Evolutionary conservation across 2,888 invertebrate genomes (phyloP).

Genomic region (Drosophila percnosoma): DNA sequence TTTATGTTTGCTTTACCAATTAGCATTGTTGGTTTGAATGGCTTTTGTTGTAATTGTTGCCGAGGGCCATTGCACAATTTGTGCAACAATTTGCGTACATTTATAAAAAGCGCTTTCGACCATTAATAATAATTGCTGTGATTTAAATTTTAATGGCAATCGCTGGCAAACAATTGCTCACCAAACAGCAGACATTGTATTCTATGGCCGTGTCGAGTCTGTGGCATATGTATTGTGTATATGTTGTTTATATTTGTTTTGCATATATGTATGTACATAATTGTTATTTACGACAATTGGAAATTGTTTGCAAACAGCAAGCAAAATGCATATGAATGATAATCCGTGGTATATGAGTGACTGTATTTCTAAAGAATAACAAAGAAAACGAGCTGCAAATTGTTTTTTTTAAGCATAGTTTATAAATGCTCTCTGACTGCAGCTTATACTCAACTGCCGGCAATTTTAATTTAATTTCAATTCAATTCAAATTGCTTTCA

Average conservation of each 20-base stretch:
- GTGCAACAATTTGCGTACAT: constrained; percentile 73
- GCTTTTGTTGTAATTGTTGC: constrained; percentile 40
- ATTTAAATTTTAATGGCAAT: constrained; percentile 84
- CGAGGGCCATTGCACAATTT: constrained; percentile 53
- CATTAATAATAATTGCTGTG: constrained; percentile 84
- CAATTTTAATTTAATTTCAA: constrained; percentile 79
- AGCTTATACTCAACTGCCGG: constrained; percentile 26
- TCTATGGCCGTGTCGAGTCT: constrained; percentile 4
- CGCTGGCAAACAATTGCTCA: constrained; percentile 67
- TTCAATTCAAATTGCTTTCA: constrained; percentile 61
- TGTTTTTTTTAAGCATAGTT: constrained; percentile 15
- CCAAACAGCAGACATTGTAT: constrained; percentile 2
- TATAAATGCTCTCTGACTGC: neutral
- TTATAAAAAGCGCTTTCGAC: constrained; percentile 78
- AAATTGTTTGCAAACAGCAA: constrained; percentile 33
- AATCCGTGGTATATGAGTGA: neutral
- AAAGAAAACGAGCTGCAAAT: constrained; percentile 3
- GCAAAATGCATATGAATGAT: constrained; percentile 22
- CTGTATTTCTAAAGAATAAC: neutral
- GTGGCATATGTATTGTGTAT: constrained; percentile 16
- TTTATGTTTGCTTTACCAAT: constrained; percentile 43
- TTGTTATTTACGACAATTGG: constrained; percentile 71
- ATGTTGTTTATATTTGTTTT: constrained; percentile 5
- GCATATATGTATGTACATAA: constrained; percentile 23
- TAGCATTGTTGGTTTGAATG: constrained; percentile 24